Base-by-base conservation (phyloP, 2,888 invertebrate genomes). In the Ypsolopha scabrella region DNA sequence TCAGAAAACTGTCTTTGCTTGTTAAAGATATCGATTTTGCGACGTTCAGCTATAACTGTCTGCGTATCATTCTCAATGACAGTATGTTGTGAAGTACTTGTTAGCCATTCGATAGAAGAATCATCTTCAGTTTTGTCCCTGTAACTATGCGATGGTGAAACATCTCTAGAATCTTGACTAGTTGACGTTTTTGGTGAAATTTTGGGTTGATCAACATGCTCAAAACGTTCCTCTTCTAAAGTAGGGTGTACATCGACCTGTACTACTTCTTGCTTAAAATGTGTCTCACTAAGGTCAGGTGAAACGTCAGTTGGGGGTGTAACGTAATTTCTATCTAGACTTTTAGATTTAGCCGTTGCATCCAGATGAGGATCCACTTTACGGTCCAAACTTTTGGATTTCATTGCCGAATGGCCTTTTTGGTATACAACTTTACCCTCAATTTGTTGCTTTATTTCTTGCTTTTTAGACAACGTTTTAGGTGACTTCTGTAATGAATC, bases 361-460 rank as follows among this genome's bases (percentile, higher is more conserved):
- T 87, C 86, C 41, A 89, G 80, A 57, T 90, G 89, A 50, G 81
- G 80, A 51, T 91, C 91, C 1, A 76, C 83, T 52, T 90, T 90
- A 63, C 89, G 86, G 58, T 92, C 92, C 52, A 92, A 80, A 60
- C 92, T 92, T 62, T 90, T 91, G 0, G 92, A 90, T 58, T 92
- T 92, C 0, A 89, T 86, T 59, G 68, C 72, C 1, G 79, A 68
- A 51, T 71, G 64, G 37, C 77, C 77, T 68, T 91, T 90, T 58
- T 90, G 90, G 59, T 90, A 89, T 6, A 90, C 87, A 6, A 90
- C 90, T 67, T 85, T 88, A 0, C 90, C 90, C 68, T 90, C 90
- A 47, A 90, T 90, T 67, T 87, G 88, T 56, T 90, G 90, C 63
- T 90, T 90, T 0, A 90, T 80, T 70, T 89, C 90, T 62, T 88